These are phyloP conservation scores for Pheosia tremula DNA, from an alignment of 2,888 invertebrate genomes.

Conservation along the genomic window DNA sequence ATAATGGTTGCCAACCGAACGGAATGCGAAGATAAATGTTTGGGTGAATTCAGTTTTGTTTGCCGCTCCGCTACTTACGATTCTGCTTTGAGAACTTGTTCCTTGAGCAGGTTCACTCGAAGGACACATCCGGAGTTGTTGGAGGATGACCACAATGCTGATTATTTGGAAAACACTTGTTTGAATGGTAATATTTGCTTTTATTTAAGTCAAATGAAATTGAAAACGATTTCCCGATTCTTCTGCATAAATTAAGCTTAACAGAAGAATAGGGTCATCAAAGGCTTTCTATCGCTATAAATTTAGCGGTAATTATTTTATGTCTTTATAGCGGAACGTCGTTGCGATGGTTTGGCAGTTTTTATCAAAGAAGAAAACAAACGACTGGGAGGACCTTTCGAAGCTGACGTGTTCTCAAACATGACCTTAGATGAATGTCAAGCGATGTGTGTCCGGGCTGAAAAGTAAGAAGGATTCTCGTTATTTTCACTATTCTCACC, in stretches of 20 bases:
- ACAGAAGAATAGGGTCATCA: too few species aligned
- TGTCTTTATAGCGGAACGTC: slow-evolving; percentile 88
- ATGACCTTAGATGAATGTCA: slow-evolving; percentile 95
- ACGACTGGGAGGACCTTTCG: slow-evolving; percentile 93
- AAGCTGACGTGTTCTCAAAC: slow-evolving; percentile 94
- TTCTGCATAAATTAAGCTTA: too few species aligned
- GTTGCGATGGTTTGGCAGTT: slow-evolving; percentile 94
- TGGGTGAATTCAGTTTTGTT: slow-evolving; percentile 94
- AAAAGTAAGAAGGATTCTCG: slow-evolving; percentile 85
- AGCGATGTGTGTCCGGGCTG: slow-evolving; percentile 93
- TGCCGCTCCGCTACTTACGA: slow-evolving; percentile 95
- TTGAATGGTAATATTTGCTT: slow-evolving; percentile 87
- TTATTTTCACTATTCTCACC: too few species aligned
- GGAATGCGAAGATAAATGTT: slow-evolving; percentile 95
- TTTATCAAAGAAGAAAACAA: slow-evolving; percentile 96
- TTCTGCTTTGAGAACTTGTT: slow-evolving; percentile 90
- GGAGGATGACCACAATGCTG: slow-evolving; percentile 93
- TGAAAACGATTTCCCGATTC: too few species aligned
- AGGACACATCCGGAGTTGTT: slow-evolving; percentile 93
- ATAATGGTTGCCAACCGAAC: slow-evolving; percentile 93
- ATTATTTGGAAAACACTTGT: slow-evolving; percentile 96
- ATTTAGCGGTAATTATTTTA: too few species aligned
- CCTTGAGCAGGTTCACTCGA: slow-evolving; percentile 91
- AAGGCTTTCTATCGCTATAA: not conserved
- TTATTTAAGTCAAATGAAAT: not conserved